Percentiles rank a stretch among this genome's conserved stretches.
These are phyloP conservation scores for Harmothoe impar DNA, from an alignment of 2,888 invertebrate species.

Conservation along the genomic window DNA sequence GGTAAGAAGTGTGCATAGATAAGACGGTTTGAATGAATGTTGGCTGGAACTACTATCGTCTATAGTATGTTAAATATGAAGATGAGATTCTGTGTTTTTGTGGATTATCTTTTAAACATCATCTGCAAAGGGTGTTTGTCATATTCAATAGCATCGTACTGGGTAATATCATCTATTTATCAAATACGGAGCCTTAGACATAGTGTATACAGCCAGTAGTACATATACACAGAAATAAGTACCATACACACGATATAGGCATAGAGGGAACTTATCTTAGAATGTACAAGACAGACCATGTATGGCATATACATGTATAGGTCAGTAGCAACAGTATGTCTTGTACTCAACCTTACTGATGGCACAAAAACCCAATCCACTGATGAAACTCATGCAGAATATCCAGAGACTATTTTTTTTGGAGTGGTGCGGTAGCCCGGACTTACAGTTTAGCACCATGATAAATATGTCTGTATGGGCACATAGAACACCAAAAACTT, in stretches of 20 bases:
- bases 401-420: neutral
- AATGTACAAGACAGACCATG: neutral
- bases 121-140: conserved; percentile 12
- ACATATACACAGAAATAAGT: neutral
- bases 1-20: conserved; percentile 27
- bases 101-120: neutral
- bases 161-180: conserved; percentile 10
- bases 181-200: neutral
- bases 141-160: neutral
- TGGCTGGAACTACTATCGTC: neutral
- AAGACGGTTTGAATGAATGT: neutral
- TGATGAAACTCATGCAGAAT: neutral
- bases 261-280: neutral
- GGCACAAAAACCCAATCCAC: neutral
- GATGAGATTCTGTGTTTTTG: neutral
- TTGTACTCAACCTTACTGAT: neutral
- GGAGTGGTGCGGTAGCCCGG: conserved; percentile 1
- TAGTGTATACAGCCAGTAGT: neutral
- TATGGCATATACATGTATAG: neutral
- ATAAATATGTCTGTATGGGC: conserved; percentile 47
- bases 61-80: neutral
- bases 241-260: neutral
- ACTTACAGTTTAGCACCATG: conserved; percentile 36
- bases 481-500: conserved; percentile 22
- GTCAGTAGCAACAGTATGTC: neutral